These are phyloP conservation scores for Lerista edwardsae DNA, from an alignment of 2,797 vertebrate genomes.

Conservation along the genomic window DNA sequence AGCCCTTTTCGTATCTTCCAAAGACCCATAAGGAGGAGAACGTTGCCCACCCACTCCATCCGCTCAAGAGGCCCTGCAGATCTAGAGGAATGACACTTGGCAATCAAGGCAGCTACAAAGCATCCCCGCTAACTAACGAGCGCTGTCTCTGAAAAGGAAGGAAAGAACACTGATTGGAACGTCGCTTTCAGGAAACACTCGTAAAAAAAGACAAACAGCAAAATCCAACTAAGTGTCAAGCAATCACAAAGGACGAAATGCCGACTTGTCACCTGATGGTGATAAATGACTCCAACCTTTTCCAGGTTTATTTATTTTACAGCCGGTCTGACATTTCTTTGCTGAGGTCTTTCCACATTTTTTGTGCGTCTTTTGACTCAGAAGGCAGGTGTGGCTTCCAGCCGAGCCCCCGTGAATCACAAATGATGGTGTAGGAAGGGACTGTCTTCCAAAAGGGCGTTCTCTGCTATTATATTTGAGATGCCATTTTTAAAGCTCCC, in stretches of 20 bases:
- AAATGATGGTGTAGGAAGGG: constrained; percentile 29
- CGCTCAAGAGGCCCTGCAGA: background rate
- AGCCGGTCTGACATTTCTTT: constrained; percentile 30
- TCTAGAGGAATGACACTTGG: background rate
- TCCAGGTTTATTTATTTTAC: constrained; percentile 31
- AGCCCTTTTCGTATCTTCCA: background rate
- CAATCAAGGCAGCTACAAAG: constrained; percentile 7
- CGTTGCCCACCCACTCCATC: background rate
- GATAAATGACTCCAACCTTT: constrained; percentile 59
- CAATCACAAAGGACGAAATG: constrained; percentile 51
- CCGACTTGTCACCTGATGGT: constrained; percentile 38
- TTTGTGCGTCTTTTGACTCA: constrained; percentile 42
- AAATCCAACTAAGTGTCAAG: constrained; percentile 49
- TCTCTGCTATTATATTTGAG: no score
- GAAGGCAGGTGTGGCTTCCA: constrained; percentile 23
- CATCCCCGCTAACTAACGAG: background rate
- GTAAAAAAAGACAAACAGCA: background rate
- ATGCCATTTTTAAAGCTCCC: background rate
- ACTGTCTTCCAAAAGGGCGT: background rate
- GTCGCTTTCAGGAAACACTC: background rate
- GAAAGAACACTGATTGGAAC: constrained; percentile 12
- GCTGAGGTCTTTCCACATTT: background rate
- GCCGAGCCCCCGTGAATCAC: constrained; percentile 47
- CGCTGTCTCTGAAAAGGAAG: background rate
- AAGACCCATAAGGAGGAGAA: background rate